These are phyloP conservation scores for Pseudomyrmex dendroicus DNA, from an alignment of 1,140 invertebrate genomes.

Conservation along the genomic window DNA sequence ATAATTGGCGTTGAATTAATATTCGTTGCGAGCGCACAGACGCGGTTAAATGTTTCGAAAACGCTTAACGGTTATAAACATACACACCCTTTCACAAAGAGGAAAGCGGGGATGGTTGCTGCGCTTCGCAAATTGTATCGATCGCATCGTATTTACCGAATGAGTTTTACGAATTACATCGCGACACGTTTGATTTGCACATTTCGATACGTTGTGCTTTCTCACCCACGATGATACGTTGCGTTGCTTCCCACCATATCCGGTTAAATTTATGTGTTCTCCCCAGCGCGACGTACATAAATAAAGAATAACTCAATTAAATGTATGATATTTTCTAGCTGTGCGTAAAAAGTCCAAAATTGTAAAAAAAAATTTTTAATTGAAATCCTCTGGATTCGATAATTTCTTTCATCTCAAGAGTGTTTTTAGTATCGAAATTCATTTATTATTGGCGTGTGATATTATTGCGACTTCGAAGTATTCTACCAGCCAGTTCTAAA, in stretches of 20 bases:
- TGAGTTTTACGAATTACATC: slow-evolving; percentile 63
- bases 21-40: slow-evolving; percentile 43
- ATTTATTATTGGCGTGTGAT: not conserved
- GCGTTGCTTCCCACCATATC: not conserved
- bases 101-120: too few species aligned
- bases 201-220: slow-evolving; percentile 28
- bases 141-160: slow-evolving; percentile 58
- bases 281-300: not conserved
- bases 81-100: slow-evolving; percentile 35
- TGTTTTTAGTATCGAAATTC: too few species aligned
- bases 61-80: slow-evolving; percentile 58
- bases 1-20: slow-evolving; percentile 61
- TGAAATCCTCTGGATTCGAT: not conserved
- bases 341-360: not conserved
- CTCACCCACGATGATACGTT: slow-evolving; percentile 14
- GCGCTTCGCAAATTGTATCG: slow-evolving; percentile 53
- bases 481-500: not conserved
- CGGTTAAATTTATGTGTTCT: slow-evolving; percentile 16
- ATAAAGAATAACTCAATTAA: slow-evolving; percentile 37
- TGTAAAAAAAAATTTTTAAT: too few species aligned
- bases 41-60: slow-evolving; percentile 58
- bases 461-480: not conserved
- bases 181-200: slow-evolving; percentile 57
- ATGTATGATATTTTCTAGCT: not conserved
- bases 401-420: not conserved